Evolutionary conservation across 2,113 vertebrate genomes (phyloP), one percentile per base, ranked within the genome.

Genomic region (Gasterosteus nipponicus): DNA sequence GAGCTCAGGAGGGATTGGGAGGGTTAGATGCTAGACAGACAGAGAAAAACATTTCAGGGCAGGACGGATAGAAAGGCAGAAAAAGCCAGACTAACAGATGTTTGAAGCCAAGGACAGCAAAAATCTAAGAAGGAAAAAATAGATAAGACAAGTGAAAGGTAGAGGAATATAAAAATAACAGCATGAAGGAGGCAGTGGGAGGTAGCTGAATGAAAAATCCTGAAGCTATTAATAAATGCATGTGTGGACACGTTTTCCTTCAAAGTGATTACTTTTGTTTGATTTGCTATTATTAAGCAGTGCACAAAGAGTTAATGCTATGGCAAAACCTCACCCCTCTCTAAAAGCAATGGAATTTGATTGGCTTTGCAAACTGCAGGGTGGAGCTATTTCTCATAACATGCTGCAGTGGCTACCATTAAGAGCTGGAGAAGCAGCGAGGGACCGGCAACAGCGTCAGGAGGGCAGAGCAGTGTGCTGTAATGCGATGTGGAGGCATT

Each of bases 1-100:
- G 87, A 92, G 91, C 91, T 92, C 90, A 89, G 73, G 90, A 91
- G 91, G 89, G 90, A 92, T 89, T 92, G 91, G 88, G 91, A 92
- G 91, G 83, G 89, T 83, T 88, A 78, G 89, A 83, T 84, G 86
- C 78, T 67, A 88, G 91, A 90, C 80, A 91, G 84, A 77, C 72
- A 87, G 80, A 86, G 80, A 63, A 83, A 85, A 87, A 82, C 65
- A 88, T 80, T 75, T 81, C 69, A 85, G 66, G 85, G 58, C 60
- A 73, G 83, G 73, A 81, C 70, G 60, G 68, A 80, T 73, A 59
- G 60, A 78, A 75, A 83, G 62, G 66, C 35, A 66, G 81, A 64
- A 74, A 81, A 42, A 78, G 29, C 26, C 73, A 88, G 78, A 82
- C 63, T 10, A 46, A 76, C 26, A 78, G 70, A 89, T 15, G 22